phyloP scores from a whole-genome alignment of 2,797 vertebrate genomes.

The Syncerus caffer region DNA sequence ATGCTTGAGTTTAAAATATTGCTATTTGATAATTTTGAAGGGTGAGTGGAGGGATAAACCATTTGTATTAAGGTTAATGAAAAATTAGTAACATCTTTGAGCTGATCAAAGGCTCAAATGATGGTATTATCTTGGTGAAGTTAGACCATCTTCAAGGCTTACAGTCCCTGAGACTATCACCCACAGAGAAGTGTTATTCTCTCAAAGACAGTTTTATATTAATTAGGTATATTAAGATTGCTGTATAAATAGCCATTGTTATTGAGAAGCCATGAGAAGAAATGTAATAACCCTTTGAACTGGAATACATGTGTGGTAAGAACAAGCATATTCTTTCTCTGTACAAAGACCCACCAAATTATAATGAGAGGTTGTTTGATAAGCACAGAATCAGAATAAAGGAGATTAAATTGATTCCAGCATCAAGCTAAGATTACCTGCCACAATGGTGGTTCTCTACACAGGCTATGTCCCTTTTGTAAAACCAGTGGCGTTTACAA shows the following conservation, averaged over 20 bases:
- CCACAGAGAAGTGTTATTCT: neutral
- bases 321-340: neutral
- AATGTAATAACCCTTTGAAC: slow-evolving; percentile 6
- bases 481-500: neutral
- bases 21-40: slow-evolving; percentile 23
- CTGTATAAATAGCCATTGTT: neutral
- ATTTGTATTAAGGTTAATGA: slow-evolving; percentile 11
- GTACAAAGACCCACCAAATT: neutral
- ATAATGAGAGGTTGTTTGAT: neutral
- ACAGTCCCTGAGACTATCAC: neutral
- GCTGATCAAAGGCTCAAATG: neutral
- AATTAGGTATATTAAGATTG: neutral
- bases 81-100: neutral
- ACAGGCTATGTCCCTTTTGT: neutral
- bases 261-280: neutral
- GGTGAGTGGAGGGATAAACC: neutral
- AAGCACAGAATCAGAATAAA: neutral
- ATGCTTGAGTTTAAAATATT: slow-evolving; percentile 33
- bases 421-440: neutral
- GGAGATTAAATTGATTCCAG: neutral
- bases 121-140: neutral
- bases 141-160: neutral
- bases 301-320: neutral
- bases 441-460: neutral
- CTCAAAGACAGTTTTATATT: neutral